These are phyloP conservation scores for Poecilia picta DNA, from an alignment of 2,797 vertebrate species.

Conservation along the genomic window DNA sequence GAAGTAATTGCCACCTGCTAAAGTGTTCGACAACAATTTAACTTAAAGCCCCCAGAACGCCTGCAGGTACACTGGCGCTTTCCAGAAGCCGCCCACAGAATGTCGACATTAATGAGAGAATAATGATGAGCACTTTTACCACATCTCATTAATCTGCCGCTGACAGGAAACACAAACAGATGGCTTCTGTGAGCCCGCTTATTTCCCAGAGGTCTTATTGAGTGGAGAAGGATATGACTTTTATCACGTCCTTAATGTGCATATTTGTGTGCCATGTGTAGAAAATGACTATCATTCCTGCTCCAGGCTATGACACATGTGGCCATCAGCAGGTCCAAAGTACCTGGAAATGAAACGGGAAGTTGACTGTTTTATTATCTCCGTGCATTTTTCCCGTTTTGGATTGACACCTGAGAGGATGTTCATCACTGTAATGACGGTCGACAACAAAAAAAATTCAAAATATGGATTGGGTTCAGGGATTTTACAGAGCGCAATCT, in stretches of 20 bases:
- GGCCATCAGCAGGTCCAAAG: not conserved
- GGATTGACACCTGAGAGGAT: not conserved
- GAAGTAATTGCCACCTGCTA: not conserved
- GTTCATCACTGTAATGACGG: not conserved
- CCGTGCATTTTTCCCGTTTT: not conserved
- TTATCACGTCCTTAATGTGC: conserved; percentile 39
- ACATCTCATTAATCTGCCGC: conserved; percentile 52
- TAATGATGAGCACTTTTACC: conserved; percentile 45
- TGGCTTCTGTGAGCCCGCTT: conserved; percentile 52
- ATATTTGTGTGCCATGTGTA: conserved; percentile 17
- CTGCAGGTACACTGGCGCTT: not conserved
- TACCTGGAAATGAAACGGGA: not conserved
- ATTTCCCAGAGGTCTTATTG: conserved; percentile 62
- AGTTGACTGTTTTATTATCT: not conserved
- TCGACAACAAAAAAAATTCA: not conserved
- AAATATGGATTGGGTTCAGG: not conserved
- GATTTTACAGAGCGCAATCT: not conserved
- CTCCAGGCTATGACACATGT: not conserved
- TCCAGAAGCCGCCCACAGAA: conserved; percentile 16
- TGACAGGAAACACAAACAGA: conserved; percentile 53
- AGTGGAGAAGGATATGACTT: conserved; percentile 43
- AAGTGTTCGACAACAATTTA: not conserved
- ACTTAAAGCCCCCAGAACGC: not conserved
- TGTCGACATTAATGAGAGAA: conserved; percentile 45
- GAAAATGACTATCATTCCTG: conserved; percentile 19